Base-by-base conservation (phyloP, 2,888 invertebrate genomes). In the Agrochola litura region DNA sequence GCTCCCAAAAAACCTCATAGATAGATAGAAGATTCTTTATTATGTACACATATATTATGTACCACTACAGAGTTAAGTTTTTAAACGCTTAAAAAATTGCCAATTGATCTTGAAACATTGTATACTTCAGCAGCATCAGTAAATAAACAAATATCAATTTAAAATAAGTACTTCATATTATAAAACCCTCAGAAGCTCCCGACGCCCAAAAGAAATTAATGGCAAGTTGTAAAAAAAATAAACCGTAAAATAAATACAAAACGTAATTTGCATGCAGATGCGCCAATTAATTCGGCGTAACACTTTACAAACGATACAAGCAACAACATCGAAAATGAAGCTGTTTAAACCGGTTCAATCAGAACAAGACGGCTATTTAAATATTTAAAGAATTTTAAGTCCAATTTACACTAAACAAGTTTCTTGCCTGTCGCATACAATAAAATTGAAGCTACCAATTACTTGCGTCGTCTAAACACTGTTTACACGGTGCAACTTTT, bases 261-360 rank as follows among this genome's bases (percentile, higher is more conserved):
- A 22, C 46, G 16, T 64, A n/a, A 74, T 85, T 76, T 77, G 70
- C 75, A 83, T 76, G 25, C 54, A 54, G 58, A 73, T 77, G 52
- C 66, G 41, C 25, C 46, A 79, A 76, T 86, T 84, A 79, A 82
- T 86, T 73, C 60, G 14, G 22, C 12, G 64, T 71, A 71, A 73
- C 61, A 71, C 60, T 81, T 73, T 52, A 73, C 77, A 65, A 81
- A 71, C 68, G 73, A 81, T 61, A 52, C 63, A 68, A 66, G 25
- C 2, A 3, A 22, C 22, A 43, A 68, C 25, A 52, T 49, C 30
- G 30, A 30, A 65, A 71, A 73, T 73, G 30, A 70, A 79, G 70
- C 74, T 61, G 73, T 79, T 60, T 9, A 73, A 77, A 81, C 73
- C 77, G 49, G 77, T 68, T 85, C 60, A 43, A 73, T 64, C 68